Evolutionary conservation across 1,140 invertebrate species (phyloP), one percentile per base, ranked within the genome.

Genomic region (Thaumetopoea pityocampa): DNA sequence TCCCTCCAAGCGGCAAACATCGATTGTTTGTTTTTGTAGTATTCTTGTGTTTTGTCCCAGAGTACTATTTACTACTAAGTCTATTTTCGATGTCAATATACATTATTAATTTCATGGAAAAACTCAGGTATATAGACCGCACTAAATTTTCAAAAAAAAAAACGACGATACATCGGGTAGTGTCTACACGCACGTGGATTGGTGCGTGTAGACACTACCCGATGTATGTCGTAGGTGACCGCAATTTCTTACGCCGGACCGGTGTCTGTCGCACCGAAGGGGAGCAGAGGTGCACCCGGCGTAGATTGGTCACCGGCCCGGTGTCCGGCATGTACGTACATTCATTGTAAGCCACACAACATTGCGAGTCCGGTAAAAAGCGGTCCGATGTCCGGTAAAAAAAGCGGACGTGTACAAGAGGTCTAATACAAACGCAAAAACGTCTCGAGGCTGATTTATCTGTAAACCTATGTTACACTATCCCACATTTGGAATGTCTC

Each of bases 351-450:
- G 10, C 19, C 48, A 45, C 40, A 40, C 40, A 35, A 28, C 29
- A 44, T 33, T 34, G 43, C 44, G 27, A 48, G 32, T 48, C 30
- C 48, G 41, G 49, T 29, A 49, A 58, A 56, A 57, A 58, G 49
- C 35, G 19, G 33, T 50, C 40, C 46, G 37, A 41, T 49, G 35
- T 49, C 36, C 46, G 32, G 37, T 47, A 35, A 51, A 51, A 51
- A 47, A 48, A 43, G n/a, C 41, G 28, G 42, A 50, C 41, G 29
- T 50, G 22, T 43, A 46, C 32, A 45, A 45, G 38, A 33, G 51
- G 19, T 19, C 34, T 44, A n/a, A n/a, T n/a, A n/a, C n/a, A n/a
- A n/a, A n/a, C n/a, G n/a, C n/a, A n/a, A n/a, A n/a, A n/a, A n/a
- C n/a, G n/a, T n/a, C n/a, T n/a, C n/a, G n/a, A n/a, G n/a, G n/a